Base-by-base conservation (phyloP, 2,113 vertebrate genomes). In the Rhinolophus ferrumequinum region DNA sequence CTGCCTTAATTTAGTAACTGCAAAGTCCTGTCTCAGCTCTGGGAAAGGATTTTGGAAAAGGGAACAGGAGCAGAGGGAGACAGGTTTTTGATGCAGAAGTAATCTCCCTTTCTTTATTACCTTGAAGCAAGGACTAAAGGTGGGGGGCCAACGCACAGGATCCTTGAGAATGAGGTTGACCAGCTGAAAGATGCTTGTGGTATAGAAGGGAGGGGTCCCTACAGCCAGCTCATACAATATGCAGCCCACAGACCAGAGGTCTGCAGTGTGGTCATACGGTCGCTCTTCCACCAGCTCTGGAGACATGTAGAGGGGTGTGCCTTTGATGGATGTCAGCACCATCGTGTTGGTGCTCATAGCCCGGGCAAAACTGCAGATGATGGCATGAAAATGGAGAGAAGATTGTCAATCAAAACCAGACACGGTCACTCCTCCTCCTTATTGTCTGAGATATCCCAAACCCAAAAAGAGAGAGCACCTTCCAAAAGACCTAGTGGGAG, bases 291-390 rank as follows among this genome's bases (percentile, higher is more conserved):
- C 99, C 97, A 99, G 98, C 98, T 99, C 99, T 14, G 99, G 99
- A 72, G 99, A 99, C 99, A 99, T 99, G 97, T 99, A 99, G 69
- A 99, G 99, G 0, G 99, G 99, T 0, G 99, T 99, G 84, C 99
- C 99, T 97, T 99, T 99, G 98, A 99, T 99, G 81, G 99, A 99
- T 0, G 99, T 99, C 98, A 99, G 98, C 97, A 99, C 99, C 98
- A 99, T 98, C 0, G 99, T 99, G 94, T 99, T 99, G 95, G 99
- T 99, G 69, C 99, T 99, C 99, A 99, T 99, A 62, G 99, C 99
- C 95, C 99, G 99, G 14, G 99, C 99, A 99, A 99, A 99, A 58
- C 99, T 99, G 94, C 41, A 88, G 56, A 38, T 72, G 79, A 94
- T 72, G 26, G 89, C 19, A 91, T 3, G 18, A 44, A 80, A 50